Evolutionary conservation across 2,888 invertebrate genomes (phyloP).

Genomic region (Yponomeuta malinellus): DNA sequence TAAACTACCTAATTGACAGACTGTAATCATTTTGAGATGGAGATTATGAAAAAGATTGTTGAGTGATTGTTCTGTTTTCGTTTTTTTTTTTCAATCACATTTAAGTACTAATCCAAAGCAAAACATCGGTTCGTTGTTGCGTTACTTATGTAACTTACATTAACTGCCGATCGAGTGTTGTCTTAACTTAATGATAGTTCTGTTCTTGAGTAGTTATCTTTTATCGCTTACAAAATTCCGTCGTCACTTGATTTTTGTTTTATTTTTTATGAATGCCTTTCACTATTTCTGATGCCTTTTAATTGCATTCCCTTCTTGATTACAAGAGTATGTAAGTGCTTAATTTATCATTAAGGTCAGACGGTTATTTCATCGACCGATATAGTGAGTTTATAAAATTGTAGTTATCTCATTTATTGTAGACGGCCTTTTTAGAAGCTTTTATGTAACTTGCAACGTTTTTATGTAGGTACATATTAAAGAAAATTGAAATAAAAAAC

Average conservation of each 20-base stretch:
- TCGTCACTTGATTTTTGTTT: not conserved
- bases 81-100: not conserved
- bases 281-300: constrained; percentile 15
- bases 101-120: not conserved
- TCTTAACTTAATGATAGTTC: constrained; percentile 33
- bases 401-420: not conserved
- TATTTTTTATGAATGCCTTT: constrained; percentile 10
- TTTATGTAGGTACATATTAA: too few relatives aligned
- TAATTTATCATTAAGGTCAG: not conserved
- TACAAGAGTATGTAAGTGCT: not conserved
- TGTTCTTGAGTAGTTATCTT: constrained; percentile 15
- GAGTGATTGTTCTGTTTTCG: not conserved
- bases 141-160: constrained; percentile 17
- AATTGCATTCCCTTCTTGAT: not conserved
- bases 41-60: not conserved
- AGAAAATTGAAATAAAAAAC: too few relatives aligned
- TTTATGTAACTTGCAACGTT: too few relatives aligned
- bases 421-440: too few relatives aligned
- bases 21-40: too few relatives aligned
- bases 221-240: constrained; percentile 7
- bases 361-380: not conserved
- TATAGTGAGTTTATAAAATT: not conserved
- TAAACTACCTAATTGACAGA: too few relatives aligned
- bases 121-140: not conserved
- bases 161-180: constrained; percentile 17